Base-by-base conservation (phyloP, 2,113 vertebrate genomes). In the Chitala chitala region DNA sequence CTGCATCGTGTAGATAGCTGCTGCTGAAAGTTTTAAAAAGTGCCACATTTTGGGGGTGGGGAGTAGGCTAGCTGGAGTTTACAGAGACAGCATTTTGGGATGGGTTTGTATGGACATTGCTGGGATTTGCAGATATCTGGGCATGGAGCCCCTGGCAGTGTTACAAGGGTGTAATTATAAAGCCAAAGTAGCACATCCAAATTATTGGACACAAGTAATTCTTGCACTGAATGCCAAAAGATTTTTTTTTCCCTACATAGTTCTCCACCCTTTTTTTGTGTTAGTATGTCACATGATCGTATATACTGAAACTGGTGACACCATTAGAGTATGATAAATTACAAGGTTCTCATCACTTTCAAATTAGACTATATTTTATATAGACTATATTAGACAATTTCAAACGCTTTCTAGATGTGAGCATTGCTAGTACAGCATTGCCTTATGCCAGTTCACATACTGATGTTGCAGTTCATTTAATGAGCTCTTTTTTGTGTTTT, bases 91-190 rank as follows among this genome's bases (percentile, higher is more conserved):
- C n/a, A 22, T 48, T 68, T 68, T 68, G 40, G 64, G 15, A n/a
- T 26, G n/a, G 22, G 40, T 66, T n/a, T 26, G 36, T 44, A 66
- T 20, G n/a, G 15, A 22, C 12, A 22, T 68, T 10, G 15, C 46
- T 68, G 38, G 42, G 42, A 46, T 46, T 68, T 48, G n/a, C 46
- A 68, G 22, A 46, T 68, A 68, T 68, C 64, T 48, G 42, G 64
- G 64, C 64, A 68, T n/a, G 4, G 64, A 46, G 64, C 64, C 64
- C 64, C 12, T 68, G 40, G 42, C 64, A 6, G 64, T 48, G 22
- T 44, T 48, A 46, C 64, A 68, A 68, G 42, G 42, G 64, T 24
- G 46, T 46, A 36, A 48, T 68, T 68, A 46, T 46, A 42, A 68
- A 46, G 22, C 15, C 22, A 68, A 48, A 68, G 31, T 22, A 46